Conservation (phyloP, 1,140 invertebrate genomes). For the Bombus balteatus region DNA sequence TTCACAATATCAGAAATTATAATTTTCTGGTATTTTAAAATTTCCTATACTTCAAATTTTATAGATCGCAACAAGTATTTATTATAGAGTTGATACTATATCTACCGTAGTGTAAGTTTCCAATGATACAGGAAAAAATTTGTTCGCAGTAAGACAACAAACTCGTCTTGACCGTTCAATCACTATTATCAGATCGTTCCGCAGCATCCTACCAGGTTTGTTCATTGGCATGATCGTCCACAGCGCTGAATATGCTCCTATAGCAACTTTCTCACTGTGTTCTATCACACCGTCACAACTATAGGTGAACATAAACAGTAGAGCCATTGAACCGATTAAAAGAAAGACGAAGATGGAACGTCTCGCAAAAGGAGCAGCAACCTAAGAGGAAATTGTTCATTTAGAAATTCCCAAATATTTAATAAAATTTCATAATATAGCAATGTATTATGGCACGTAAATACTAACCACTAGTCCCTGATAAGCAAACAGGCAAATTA, state of each 20-base stretch:
- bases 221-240: constrained; percentile 10
- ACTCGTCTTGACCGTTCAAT: constrained; percentile 50
- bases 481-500: constrained; percentile 67
- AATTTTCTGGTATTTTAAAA: not conserved
- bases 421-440: not conserved
- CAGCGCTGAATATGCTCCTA: not conserved
- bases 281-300: constrained; percentile 45
- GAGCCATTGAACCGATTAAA: not conserved
- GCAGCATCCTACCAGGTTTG: constrained; percentile 35
- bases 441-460: not conserved
- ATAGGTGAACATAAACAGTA: constrained; percentile 55
- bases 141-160: constrained; percentile 54
- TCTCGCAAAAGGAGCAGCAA: not conserved
- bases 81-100: not conserved
- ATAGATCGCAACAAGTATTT: too few species aligned
- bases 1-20: not conserved
- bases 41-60: too few species aligned
- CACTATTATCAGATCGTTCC: constrained; percentile 42
- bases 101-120: constrained; percentile 56
- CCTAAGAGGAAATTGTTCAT: not conserved
- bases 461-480: constrained; percentile 37
- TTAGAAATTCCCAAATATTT: not conserved
- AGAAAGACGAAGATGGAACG: not conserved
- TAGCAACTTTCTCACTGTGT: constrained; percentile 15
- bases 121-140: constrained; percentile 59